Evolutionary conservation across 2,113 vertebrate genomes (phyloP), one percentile per base, ranked within the genome.

Genomic region (Periophthalmus modestus): DNA sequence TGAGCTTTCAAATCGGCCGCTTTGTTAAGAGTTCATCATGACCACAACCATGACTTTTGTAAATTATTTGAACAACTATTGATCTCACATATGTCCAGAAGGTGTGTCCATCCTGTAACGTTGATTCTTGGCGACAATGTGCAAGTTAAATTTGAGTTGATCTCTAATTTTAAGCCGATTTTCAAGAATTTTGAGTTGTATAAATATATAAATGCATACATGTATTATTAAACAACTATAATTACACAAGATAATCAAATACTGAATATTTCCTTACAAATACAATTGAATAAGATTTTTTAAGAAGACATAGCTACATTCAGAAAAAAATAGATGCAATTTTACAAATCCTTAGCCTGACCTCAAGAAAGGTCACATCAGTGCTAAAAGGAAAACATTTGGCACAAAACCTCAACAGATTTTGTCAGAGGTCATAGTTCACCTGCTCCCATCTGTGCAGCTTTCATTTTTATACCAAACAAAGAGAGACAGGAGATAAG

Each of bases 361-460:
- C 10, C 34, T 12, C 18, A 19, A n/a, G 14, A 12, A 14, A 18
- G 62, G n/a, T 34, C 28, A 62, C 15, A 33, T n/a, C 62, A 65
- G 18, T 13, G 36, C 62, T 65, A 36, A 65, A 65, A 65, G 34
- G 62, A 62, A n/a, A 34, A 34, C 59, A 62, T 62, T 62, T 34
- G 28, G 15, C 19, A 34, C 7, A 16, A 62, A 19, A 34, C 24
- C 61, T n/a, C 28, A 63, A 36, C 28, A 63, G 33, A 61, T 33
- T 62, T 33, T 34, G 34, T 65, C 36, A n/a, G 16, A 65, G 78
- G 68, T 79, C 75, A 77, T 46, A 73, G 75, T 61, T 77, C 68
- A 81, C 18, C 48, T 0, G 10, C 65, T 34, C 68, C 18, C 36
- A 48, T 23, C 19, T 16, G 23, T 16, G 68, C 66, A 66, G 57